A percentile compares a stretch with the other conserved stretches of the same genome.
Conservation (phyloP, 2,113 vertebrate species). For the Camelus dromedarius region DNA sequence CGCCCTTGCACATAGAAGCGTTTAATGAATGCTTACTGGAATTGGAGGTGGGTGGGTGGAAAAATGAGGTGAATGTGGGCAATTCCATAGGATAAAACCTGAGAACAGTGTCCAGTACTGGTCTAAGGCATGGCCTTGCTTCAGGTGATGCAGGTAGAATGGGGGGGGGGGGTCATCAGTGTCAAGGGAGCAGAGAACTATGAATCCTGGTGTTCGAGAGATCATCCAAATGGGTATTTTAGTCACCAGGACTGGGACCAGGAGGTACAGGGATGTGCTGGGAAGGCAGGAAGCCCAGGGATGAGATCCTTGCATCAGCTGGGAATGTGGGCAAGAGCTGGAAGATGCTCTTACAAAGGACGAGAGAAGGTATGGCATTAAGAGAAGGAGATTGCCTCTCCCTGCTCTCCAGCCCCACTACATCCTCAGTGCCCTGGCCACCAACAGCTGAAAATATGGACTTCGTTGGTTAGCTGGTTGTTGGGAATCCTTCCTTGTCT, state of each 20-base stretch:
- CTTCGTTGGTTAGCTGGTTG: neutral
- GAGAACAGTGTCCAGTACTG: neutral
- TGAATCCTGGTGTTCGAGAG: neutral
- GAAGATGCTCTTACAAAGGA: neutral
- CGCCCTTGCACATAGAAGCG: neutral
- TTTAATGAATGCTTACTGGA: neutral
- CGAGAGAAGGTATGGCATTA: neutral
- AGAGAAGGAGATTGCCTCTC: neutral
- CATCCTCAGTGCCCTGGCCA: neutral
- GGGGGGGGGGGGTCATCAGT: neutral
- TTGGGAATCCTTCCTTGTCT: neutral
- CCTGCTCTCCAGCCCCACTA: neutral
- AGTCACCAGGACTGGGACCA: neutral
- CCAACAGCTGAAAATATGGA: neutral
- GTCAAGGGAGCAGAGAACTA: neutral
- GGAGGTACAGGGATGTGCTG: neutral
- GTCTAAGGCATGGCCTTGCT: neutral
- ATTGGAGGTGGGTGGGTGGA: neutral
- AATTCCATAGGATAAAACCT: neutral
- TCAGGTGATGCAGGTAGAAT: neutral
- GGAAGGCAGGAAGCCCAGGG: neutral
- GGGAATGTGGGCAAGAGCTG: neutral
- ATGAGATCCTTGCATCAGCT: neutral
- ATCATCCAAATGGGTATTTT: neutral
- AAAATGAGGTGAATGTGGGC: neutral